Percentiles rank a stretch among this genome's conserved stretches.
These are phyloP conservation scores for Gila robusta DNA, from an alignment of 2,797 vertebrate species.

Conservation along the genomic window DNA sequence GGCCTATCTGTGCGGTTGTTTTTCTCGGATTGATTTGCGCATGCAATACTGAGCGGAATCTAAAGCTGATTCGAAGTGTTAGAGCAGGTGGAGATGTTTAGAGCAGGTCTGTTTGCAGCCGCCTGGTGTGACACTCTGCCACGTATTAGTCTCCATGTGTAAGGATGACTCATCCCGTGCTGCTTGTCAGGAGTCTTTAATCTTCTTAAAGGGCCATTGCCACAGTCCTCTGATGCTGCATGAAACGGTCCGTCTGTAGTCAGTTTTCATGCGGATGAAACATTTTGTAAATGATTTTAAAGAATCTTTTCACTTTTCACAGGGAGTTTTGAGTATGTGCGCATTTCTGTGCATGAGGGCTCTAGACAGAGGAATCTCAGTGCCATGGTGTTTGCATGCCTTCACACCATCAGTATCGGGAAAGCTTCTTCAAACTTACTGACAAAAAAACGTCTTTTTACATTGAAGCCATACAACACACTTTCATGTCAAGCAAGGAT, in stretches of 20 bases:
- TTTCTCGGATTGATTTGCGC: background rate
- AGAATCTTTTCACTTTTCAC: slow-evolving; percentile 4
- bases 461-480: background rate
- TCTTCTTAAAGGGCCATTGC: slow-evolving; percentile 52
- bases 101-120: slow-evolving; percentile 54
- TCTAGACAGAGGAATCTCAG: background rate
- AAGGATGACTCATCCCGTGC: slow-evolving; percentile 32
- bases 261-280: slow-evolving; percentile 23
- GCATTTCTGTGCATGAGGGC: background rate
- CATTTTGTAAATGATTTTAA: background rate
- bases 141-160: slow-evolving; percentile 51
- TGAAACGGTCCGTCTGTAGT: slow-evolving; percentile 15
- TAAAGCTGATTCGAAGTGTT: slow-evolving; percentile 4
- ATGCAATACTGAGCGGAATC: slow-evolving; percentile 50
- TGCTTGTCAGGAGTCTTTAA: slow-evolving; percentile 48
- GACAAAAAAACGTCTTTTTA: background rate
- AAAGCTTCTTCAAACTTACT: background rate
- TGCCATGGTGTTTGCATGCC: background rate
- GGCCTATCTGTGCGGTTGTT: background rate
- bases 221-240: slow-evolving; percentile 29
- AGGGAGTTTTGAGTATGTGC: background rate
- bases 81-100: slow-evolving; percentile 47
- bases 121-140: slow-evolving; percentile 53
- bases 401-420: slow-evolving; percentile 1
- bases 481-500: too few relatives aligned